Conservation (phyloP, 2,113 vertebrate species). For the Rhombomys opimus region DNA sequence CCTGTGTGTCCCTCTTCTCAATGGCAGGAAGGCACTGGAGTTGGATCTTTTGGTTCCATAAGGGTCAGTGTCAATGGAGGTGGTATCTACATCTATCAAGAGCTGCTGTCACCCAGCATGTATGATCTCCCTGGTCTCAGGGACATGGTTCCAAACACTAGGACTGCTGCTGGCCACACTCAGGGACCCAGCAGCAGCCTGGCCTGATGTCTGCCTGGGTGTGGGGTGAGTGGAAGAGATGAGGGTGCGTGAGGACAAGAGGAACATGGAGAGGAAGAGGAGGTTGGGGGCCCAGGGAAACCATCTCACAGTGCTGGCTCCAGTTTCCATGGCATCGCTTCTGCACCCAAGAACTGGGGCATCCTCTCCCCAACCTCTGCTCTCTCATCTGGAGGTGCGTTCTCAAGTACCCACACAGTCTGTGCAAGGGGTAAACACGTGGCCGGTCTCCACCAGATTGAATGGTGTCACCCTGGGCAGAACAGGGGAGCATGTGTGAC, state of each 20-base stretch:
- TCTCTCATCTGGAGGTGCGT: background rate
- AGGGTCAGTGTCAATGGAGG: background rate
- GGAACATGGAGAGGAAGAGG: background rate
- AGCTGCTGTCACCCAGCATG: background rate
- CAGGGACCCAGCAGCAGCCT: background rate
- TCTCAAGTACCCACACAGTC: background rate
- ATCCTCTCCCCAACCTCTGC: background rate
- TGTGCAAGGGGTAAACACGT: background rate
- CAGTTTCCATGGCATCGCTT: background rate
- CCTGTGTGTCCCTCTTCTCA: background rate
- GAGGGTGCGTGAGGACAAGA: background rate
- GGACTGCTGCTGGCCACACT: no score
- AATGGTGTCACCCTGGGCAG: background rate
- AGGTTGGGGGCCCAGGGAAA: background rate
- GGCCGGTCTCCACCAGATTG: background rate
- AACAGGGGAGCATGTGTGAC: background rate
- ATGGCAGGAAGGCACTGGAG: background rate
- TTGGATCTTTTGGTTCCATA: background rate
- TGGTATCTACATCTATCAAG: no score
- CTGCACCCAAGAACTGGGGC: background rate
- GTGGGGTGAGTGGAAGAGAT: background rate
- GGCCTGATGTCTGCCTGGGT: background rate
- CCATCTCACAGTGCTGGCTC: no score
- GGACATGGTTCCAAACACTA: accelerated
- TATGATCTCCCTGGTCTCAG: background rate